Evolutionary conservation across 2,888 invertebrate species (phyloP), one percentile per base, ranked within the genome.

Genomic region (Drosophila subsilvestris): DNA sequence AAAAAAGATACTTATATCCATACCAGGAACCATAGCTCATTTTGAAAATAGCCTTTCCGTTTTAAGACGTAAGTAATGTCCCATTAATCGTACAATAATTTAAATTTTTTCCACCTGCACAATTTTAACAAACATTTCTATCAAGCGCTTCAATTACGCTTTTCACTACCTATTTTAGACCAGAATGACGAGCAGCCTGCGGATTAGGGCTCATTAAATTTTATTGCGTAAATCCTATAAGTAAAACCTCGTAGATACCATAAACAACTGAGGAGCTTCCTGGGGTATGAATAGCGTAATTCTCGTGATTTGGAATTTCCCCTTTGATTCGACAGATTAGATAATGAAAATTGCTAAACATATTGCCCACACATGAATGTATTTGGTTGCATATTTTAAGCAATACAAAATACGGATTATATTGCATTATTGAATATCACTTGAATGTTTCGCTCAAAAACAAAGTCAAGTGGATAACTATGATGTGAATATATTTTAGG

Each of bases 281-380:
- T n/a, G 37, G 37, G n/a, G n/a, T 1, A 27, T 9, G 27, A 37
- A 37, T 14, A 37, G 37, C 37, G 37, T 37, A 37, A 2, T 37
- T n/a, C 45, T 61, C 48, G 42, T 43, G 37, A 37, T 51, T 47
- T 42, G 43, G 69, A 72, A 70, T 70, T 70, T 56, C 42, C 56
- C 47, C 12, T 50, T 55, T 37, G 29, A 14, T 55, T 51, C 54
- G 42, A 51, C 14, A 53, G 70, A 70, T 70, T 71, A 70, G 70
- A 67, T 67, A 55, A 17, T 25, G 44, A 10, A 14, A 25, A 55
- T 10, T 44, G 12, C 25, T 44, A 17, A 42, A 43, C 37, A 53
- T 53, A 37, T 22, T 37, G 10, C 42, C 53, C n/a, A 42, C 10
- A 4, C n/a, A 9, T 37, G 12, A 20, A 53, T 37, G 32, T n/a